A percentile compares a stretch with the other conserved stretches of the same genome.
Conservation (phyloP, 2,888 invertebrate species). For the Acrobasis repandana region DNA sequence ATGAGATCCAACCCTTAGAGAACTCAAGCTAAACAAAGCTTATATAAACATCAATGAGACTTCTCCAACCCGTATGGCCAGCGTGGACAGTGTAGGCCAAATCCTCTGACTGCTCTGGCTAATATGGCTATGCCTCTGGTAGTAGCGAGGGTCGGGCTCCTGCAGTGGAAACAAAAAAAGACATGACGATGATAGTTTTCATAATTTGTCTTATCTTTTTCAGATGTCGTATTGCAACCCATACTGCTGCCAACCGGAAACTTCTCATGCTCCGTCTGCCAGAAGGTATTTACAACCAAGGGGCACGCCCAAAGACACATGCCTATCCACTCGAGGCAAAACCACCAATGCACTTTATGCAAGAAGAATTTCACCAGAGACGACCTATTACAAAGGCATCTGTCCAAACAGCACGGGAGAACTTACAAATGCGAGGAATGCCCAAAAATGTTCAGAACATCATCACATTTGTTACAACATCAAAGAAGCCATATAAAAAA, state of each 20-base stretch:
- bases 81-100: too few species aligned
- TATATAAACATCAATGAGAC: too few species aligned
- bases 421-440: conserved; percentile 6
- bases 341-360: background rate
- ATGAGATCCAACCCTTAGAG: too few species aligned
- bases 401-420: conserved; percentile 1
- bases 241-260: background rate
- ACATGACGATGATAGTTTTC: too few species aligned
- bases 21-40: too few species aligned
- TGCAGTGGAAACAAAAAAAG: too few species aligned
- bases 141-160: too few species aligned
- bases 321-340: background rate
- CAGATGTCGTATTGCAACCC: background rate
- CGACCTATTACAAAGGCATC: background rate
- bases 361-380: background rate
- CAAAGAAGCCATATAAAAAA: conserved; percentile 2
- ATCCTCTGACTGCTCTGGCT: too few species aligned
- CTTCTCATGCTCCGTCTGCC: background rate
- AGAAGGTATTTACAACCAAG: conserved; percentile 8
- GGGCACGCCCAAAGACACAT: conserved; percentile 4
- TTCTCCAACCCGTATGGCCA: too few species aligned
- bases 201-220: background rate
- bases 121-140: too few species aligned
- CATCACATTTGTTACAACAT: conserved; percentile 14
- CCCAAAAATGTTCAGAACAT: conserved; percentile 3